These are phyloP conservation scores for Corythoichthys haematopterus DNA, from an alignment of 2,113 vertebrate genomes.

Conservation along the genomic window DNA sequence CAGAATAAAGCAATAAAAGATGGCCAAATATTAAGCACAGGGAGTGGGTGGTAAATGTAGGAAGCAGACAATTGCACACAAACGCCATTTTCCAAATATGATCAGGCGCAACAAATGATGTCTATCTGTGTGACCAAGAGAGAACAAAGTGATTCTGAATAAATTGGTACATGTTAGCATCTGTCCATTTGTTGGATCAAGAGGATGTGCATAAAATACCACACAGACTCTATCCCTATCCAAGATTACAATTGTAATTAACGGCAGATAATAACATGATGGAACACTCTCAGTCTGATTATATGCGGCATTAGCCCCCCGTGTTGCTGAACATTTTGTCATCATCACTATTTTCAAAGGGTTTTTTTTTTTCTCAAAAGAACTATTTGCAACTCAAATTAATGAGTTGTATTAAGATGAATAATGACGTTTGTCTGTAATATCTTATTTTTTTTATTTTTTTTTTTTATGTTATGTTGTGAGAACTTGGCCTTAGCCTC, in stretches of 20 bases:
- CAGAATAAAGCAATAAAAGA: too few species aligned
- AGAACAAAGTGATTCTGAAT: slow-evolving; percentile 18
- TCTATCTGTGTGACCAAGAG: slow-evolving; percentile 5
- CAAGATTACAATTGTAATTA: slow-evolving; percentile 49
- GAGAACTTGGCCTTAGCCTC: too few species aligned
- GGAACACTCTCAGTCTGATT: slow-evolving; percentile 29
- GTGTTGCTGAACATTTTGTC: not conserved
- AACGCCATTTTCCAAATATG: slow-evolving; percentile 13
- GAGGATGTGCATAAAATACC: slow-evolving; percentile 7
- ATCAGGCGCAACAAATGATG: slow-evolving; percentile 18
- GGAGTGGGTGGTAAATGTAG: not conserved
- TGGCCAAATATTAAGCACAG: too few species aligned
- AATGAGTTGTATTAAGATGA: not conserved
- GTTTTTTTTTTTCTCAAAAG: too few species aligned
- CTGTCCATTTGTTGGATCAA: slow-evolving; percentile 5
- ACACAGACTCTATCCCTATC: slow-evolving; percentile 18
- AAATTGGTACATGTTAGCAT: slow-evolving; percentile 22
- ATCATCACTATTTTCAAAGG: not conserved
- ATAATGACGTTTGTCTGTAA: too few species aligned
- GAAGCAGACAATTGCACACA: not conserved
- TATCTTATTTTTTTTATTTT: too few species aligned
- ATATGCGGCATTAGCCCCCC: slow-evolving; percentile 30
- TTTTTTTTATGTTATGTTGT: too few species aligned
- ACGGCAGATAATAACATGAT: slow-evolving; percentile 46
- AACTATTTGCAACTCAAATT: not conserved